Evolutionary conservation across 2,888 invertebrate species (phyloP).

Genomic region (Muscina levida): DNA sequence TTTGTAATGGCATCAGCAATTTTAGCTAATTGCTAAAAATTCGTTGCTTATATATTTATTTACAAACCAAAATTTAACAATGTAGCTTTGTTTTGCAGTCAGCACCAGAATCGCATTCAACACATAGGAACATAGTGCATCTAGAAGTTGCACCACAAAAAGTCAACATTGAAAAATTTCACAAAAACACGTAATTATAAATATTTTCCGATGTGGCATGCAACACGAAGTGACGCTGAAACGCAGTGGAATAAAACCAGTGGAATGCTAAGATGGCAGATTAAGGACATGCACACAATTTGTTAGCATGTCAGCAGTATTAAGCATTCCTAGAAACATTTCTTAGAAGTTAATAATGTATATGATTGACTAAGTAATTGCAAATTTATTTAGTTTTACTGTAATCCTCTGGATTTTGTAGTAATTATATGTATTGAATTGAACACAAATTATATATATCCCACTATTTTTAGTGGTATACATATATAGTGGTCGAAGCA

Average conservation of each 20-base stretch:
- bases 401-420: no score
- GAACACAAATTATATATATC: no score
- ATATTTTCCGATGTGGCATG: slow-evolving; percentile 52
- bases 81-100: background rate
- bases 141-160: background rate
- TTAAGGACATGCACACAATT: background rate
- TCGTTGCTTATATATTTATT: no score
- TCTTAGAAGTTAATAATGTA: no score
- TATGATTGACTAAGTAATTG: no score
- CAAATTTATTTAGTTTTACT: background rate
- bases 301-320: background rate
- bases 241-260: background rate
- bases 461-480: no score
- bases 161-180: background rate
- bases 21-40: slow-evolving; percentile 8
- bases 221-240: slow-evolving; percentile 43
- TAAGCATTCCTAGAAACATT: no score
- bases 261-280: background rate
- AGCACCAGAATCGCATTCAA: background rate
- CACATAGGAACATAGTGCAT: background rate
- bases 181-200: slow-evolving; percentile 51
- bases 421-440: no score
- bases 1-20: no score
- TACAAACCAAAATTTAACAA: background rate
- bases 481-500: no score